A percentile compares a stretch with the other conserved stretches of the same genome.
These are phyloP conservation scores for Eptesicus fuscus DNA, from an alignment of 2,113 vertebrate genomes.

Conservation along the genomic window DNA sequence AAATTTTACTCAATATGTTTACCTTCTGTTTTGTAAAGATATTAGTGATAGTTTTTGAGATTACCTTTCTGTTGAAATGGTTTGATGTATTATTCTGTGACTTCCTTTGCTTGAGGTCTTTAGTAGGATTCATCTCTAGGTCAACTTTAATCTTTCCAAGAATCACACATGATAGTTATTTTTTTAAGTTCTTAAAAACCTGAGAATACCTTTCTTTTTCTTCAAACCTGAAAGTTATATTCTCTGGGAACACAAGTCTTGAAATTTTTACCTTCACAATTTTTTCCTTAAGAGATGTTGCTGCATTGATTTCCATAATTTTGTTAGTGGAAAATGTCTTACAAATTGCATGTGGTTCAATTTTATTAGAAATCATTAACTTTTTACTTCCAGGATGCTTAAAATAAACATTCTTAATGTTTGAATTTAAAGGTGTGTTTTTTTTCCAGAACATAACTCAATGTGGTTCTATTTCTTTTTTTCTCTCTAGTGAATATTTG, in stretches of 20 bases:
- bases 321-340: conserved; percentile 29
- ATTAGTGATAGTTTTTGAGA: not conserved
- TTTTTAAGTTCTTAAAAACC: not conserved
- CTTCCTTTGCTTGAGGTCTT: not conserved
- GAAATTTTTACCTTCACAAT: not conserved
- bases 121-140: not conserved
- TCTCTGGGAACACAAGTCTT: conserved; percentile 8
- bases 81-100: not conserved
- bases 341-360: not conserved
- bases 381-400: conserved; percentile 22
- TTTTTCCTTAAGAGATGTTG: not conserved
- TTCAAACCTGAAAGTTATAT: not conserved
- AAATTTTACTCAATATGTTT: not conserved
- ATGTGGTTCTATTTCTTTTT: not conserved
- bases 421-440: not conserved
- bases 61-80: not conserved
- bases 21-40: not conserved
- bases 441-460: not conserved
- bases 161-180: not conserved
- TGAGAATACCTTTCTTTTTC: not conserved
- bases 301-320: conserved; percentile 32
- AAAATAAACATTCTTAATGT: conserved; percentile 28
- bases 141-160: not conserved
- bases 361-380: conserved; percentile 33
- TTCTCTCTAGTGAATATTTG: not conserved